A percentile compares a stretch with the other conserved stretches of the same genome.
phyloP scores from a whole-genome alignment of 2,797 vertebrate genomes.

The Tamandua tetradactyla region DNA sequence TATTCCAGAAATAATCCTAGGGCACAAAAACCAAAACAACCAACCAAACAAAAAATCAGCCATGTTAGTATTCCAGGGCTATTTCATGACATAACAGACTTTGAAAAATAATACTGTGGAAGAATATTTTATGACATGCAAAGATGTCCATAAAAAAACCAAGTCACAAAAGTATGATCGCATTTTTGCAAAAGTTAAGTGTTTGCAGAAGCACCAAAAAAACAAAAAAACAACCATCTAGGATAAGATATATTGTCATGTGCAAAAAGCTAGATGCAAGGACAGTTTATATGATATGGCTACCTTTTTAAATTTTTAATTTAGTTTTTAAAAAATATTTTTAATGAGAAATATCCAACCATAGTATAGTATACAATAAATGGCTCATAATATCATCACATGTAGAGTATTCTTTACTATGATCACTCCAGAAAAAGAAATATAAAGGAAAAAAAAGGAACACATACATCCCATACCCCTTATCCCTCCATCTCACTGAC shows the following conservation, averaged over 20 bases:
- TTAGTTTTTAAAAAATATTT: too few species aligned
- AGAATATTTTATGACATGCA: neutral
- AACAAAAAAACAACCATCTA: neutral
- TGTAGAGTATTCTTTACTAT: too few species aligned
- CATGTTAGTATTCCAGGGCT: neutral
- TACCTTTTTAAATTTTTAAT: too few species aligned
- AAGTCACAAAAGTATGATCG: neutral
- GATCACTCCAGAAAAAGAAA: too few species aligned
- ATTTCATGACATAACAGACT: neutral
- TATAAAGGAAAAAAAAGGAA: too few species aligned
- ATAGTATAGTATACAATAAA: too few species aligned
- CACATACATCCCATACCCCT: too few species aligned
- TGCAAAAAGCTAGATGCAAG: neutral
- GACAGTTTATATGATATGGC: neutral
- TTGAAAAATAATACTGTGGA: slow-evolving; percentile 7
- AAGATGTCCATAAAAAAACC: neutral
- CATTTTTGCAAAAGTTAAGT: slow-evolving; percentile 46
- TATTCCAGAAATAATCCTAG: neutral
- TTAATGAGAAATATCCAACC: too few species aligned
- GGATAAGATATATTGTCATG: neutral
- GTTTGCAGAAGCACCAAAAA: slow-evolving; percentile 7
- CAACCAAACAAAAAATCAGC: neutral
- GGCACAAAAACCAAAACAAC: neutral
- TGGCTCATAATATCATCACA: too few species aligned
- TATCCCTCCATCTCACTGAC: too few species aligned